Evolutionary conservation across 2,113 vertebrate genomes (phyloP).

Genomic region (Cettia cetti): DNA sequence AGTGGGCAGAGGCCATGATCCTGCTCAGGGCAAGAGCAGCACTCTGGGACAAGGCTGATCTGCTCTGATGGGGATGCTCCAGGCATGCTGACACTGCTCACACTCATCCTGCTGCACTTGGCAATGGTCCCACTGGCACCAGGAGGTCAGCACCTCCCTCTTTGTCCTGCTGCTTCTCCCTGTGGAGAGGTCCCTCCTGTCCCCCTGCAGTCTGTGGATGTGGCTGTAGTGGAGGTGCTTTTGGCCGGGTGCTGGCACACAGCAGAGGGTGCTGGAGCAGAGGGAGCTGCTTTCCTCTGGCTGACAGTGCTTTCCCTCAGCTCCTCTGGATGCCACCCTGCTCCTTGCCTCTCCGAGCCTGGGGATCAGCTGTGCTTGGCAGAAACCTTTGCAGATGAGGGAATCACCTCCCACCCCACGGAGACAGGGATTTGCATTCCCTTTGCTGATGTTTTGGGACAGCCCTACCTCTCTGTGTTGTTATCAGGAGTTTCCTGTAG

Average conservation of each 20-base stretch:
- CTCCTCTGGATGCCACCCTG: background rate
- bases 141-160: background rate
- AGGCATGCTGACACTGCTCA: background rate
- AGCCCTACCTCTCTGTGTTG: background rate
- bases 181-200: background rate
- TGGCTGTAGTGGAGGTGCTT: background rate
- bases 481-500: background rate
- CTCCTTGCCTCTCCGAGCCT: background rate
- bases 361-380: background rate
- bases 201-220: background rate
- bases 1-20: background rate
- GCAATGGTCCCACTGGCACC: rapidly evolving
- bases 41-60: background rate
- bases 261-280: background rate
- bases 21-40: background rate
- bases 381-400: background rate
- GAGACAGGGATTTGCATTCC: background rate
- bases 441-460: background rate
- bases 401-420: rapidly evolving
- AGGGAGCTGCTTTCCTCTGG: background rate
- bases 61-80: background rate
- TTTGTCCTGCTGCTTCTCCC: background rate
- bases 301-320: background rate
- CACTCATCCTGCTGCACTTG: background rate
- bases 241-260: background rate